phyloP scores from a whole-genome alignment of 2,797 vertebrate species.

The Phoeniculus purpureus region DNA sequence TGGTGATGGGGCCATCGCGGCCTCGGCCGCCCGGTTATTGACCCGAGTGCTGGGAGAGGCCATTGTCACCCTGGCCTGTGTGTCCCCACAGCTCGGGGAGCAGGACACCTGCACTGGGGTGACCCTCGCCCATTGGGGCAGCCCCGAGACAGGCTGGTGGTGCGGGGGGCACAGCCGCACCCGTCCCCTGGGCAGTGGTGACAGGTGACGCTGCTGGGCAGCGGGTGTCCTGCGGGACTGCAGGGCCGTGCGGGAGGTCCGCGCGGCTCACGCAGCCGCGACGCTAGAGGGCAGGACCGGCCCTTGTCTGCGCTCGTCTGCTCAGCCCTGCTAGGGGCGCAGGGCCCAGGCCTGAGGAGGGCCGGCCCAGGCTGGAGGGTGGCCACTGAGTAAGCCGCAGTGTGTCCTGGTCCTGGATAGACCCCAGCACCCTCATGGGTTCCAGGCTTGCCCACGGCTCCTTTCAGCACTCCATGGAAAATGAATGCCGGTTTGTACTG shows the following conservation, averaged over 20 bases:
- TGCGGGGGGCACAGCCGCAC: fast-evolving
- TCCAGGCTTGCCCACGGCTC: fast-evolving
- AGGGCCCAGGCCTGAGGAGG: neutral
- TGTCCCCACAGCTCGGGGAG: neutral
- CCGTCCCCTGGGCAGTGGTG: neutral
- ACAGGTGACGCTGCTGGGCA: neutral
- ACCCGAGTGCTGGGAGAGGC: neutral
- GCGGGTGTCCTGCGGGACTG: too few species aligned
- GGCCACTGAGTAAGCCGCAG: fast-evolving
- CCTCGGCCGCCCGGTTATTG: neutral
- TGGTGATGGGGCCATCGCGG: neutral
- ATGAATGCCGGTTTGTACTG: neutral
- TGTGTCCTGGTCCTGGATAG: neutral
- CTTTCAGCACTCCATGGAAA: neutral
- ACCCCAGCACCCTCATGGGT: neutral
- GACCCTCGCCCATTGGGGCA: fast-evolving
- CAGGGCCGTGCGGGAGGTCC: neutral
- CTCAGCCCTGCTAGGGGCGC: neutral
- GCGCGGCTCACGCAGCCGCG: neutral
- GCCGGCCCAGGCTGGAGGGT: fast-evolving
- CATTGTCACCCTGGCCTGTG: fast-evolving
- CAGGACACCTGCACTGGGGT: neutral
- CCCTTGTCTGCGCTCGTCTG: neutral
- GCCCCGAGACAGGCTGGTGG: fast-evolving
- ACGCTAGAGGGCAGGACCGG: slow-evolving; percentile 35